Conservation (phyloP, 2,797 vertebrate genomes). For the Channallabes apus region DNA sequence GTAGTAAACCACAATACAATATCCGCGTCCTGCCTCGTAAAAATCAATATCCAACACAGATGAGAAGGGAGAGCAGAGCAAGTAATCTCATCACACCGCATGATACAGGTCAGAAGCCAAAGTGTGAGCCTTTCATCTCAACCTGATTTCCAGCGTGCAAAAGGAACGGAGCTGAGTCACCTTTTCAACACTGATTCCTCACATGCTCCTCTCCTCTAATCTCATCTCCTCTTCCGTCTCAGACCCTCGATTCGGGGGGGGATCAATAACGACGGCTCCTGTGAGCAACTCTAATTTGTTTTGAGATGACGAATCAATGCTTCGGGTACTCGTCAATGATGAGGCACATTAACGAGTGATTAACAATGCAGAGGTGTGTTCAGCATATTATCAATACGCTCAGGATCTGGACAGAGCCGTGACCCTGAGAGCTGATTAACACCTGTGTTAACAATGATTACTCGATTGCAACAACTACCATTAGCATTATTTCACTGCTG, state of each 20-base stretch:
- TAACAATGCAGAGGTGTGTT: conserved; percentile 60
- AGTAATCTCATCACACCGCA: background rate
- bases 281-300: conserved; percentile 58
- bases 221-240: conserved; percentile 21
- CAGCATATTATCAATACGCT: conserved; percentile 55
- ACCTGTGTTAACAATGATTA: background rate
- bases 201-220: conserved; percentile 37
- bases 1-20: background rate
- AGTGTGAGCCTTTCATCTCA: conserved; percentile 13
- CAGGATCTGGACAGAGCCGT: conserved; percentile 37
- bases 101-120: background rate
- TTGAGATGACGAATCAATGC: conserved; percentile 60
- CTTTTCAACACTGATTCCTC: background rate
- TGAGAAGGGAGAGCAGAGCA: background rate
- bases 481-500: background rate
- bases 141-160: background rate
- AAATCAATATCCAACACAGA: conserved; percentile 19
- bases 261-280: conserved; percentile 65
- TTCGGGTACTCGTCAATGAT: conserved; percentile 62
- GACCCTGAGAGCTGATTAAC: conserved; percentile 14
- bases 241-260: conserved; percentile 39
- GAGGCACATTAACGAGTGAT: conserved; percentile 57
- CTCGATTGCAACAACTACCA: background rate
- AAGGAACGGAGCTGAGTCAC: background rate
- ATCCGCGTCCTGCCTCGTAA: conserved; percentile 9